Percentiles rank a stretch among this genome's conserved stretches.
phyloP scores from a whole-genome alignment of 2,888 invertebrate species.

The Eilema griseolum region DNA sequence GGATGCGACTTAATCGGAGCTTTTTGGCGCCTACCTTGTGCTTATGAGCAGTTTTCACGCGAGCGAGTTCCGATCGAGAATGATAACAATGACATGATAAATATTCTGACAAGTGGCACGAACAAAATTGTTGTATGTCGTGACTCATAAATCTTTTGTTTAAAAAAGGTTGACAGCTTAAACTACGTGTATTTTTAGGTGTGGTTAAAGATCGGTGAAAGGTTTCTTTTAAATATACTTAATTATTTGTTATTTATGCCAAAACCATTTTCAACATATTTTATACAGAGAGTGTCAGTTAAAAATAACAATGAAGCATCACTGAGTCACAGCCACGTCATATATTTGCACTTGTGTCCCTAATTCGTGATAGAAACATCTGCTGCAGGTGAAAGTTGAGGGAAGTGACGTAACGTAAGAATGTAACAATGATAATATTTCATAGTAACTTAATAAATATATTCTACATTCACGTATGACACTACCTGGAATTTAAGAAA shows the following conservation, averaged over 20 bases:
- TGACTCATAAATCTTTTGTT: conserved; percentile 38
- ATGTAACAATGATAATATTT: neutral
- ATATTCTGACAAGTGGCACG: conserved; percentile 29
- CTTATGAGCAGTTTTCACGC: conserved; percentile 55
- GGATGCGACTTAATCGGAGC: conserved; percentile 73
- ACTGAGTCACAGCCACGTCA: neutral
- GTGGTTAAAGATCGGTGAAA: neutral
- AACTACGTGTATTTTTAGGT: conserved; percentile 8
- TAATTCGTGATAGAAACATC: neutral
- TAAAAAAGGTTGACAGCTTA: conserved; percentile 23
- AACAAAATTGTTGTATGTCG: conserved; percentile 31
- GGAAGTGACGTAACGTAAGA: neutral
- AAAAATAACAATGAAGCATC: neutral
- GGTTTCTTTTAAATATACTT: neutral
- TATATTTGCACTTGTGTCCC: neutral
- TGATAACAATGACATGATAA: conserved; percentile 39
- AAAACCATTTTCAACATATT: neutral
- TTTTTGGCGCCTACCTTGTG: conserved; percentile 53
- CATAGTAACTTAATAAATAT: neutral
- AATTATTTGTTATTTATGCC: neutral
- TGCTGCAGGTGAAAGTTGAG: neutral
- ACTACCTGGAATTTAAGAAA: neutral
- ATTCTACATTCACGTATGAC: neutral
- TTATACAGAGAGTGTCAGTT: neutral
- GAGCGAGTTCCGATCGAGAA: conserved; percentile 34